Evolutionary conservation across 1,140 invertebrate genomes (phyloP), one percentile per base, ranked within the genome.

Genomic region (Drosophila navojoa): DNA sequence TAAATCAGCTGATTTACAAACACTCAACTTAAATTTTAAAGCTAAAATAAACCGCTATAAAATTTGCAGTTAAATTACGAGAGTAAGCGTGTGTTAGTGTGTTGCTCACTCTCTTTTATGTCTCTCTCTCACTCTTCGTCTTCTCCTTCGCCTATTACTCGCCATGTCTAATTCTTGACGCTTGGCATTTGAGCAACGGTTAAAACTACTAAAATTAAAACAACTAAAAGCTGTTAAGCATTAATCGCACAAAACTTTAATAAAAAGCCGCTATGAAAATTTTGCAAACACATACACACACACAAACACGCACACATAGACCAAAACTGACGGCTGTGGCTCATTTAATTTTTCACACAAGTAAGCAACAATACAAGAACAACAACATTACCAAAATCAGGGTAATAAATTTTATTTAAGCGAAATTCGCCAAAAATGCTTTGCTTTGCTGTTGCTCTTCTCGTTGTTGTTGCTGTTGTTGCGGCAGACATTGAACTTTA

Each of bases 401-500:
- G 45, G 32, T 54, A 81, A 64, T 76, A 61, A 44, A 82, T 79
- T 66, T 42, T 73, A 59, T 79, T 73, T 66, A 54, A 79, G 72
- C 57, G 57, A 44, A 76, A 55, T 74, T 62, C 29, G 58, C 45
- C 27, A 70, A 19, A 64, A 64, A 63, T 61, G 44, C 59, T 60
- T 71, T 69, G 19, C 57, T 70, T 45, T 59, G 19, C 53, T 64
- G 50, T 54, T 47, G 53, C 40, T 50, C 16, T 60, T 63, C 52
- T n/a, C 40, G 29, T 45, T 66, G 42, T 35, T 68, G 50, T 32
- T 59, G 11, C 60, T 64, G 40, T 71, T 68, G 50, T 47, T 68
- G 50, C 53, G 60, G 22, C 71, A 85, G 81, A 82, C 82, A 82
- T 79, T 87, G 66, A 87, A 87, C 76, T 82, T 87, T 87, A 77